These are phyloP conservation scores for Hassar affinis DNA, from an alignment of 2,113 vertebrate genomes.

Conservation along the genomic window DNA sequence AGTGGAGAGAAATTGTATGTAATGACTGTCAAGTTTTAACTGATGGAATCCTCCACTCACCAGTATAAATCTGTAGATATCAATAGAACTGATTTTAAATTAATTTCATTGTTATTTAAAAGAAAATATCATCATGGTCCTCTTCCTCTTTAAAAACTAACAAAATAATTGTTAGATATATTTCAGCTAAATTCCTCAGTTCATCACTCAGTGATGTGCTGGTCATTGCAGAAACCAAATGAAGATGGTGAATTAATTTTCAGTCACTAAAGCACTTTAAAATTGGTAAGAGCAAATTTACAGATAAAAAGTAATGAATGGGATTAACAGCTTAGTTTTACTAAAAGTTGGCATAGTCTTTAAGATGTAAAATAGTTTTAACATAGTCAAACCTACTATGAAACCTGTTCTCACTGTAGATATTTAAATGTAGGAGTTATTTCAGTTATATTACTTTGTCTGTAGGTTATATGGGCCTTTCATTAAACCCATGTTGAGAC, in stretches of 20 bases:
- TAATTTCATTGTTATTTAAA: not conserved
- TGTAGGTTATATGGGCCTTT: not conserved
- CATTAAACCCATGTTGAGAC: not conserved
- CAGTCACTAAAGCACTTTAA: not conserved
- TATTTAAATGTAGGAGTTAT: not conserved
- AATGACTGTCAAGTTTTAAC: no score
- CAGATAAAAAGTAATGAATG: not conserved
- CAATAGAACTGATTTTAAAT: not conserved
- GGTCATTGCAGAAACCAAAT: not conserved
- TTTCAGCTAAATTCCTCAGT: not conserved
- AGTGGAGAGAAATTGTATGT: no score
- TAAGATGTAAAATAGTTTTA: not conserved
- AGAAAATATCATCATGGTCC: no score
- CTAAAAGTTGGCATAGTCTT: not conserved
- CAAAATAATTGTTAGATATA: not conserved
- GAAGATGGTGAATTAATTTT: not conserved
- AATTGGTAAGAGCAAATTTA: not conserved
- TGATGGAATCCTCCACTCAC: no score
- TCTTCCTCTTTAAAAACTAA: not conserved
- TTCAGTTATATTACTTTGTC: not conserved
- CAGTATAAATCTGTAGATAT: no score
- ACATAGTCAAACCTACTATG: not conserved
- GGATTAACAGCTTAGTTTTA: not conserved
- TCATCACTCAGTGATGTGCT: not conserved
- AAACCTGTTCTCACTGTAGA: not conserved